phyloP scores from a whole-genome alignment of 2,113 vertebrate genomes.

The Amphiprion percula region DNA sequence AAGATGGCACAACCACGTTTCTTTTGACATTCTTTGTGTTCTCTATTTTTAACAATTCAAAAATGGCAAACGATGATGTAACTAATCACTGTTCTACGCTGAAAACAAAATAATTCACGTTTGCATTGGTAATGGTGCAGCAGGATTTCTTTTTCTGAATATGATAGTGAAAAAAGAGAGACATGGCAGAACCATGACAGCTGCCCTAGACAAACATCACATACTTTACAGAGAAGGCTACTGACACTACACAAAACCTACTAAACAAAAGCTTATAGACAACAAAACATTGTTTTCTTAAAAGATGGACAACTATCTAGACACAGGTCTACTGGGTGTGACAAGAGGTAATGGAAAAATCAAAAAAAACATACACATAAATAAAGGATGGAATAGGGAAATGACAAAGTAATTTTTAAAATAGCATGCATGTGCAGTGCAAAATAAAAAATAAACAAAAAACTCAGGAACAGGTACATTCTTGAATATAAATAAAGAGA shows the following conservation, averaged over 20 bases:
- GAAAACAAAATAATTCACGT: slow-evolving; percentile 42
- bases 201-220: slow-evolving; percentile 67
- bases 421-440: slow-evolving; percentile 77
- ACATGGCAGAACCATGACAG: slow-evolving; percentile 72
- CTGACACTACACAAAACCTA: slow-evolving; percentile 72
- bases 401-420: slow-evolving; percentile 52
- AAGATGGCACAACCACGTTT: slow-evolving; percentile 47
- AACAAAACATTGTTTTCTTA: slow-evolving; percentile 52
- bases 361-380: slow-evolving; percentile 35
- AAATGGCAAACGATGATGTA: slow-evolving; percentile 44
- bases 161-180: slow-evolving; percentile 80
- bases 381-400: slow-evolving; percentile 37
- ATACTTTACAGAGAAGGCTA: slow-evolving; percentile 67
- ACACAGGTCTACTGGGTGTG: slow-evolving; percentile 63
- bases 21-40: slow-evolving; percentile 55
- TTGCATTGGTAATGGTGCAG: slow-evolving; percentile 47
- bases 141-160: slow-evolving; percentile 38
- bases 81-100: slow-evolving; percentile 15
- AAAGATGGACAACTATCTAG: slow-evolving; percentile 56
- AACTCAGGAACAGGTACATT: slow-evolving; percentile 58
- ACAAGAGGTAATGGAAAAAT: slow-evolving; percentile 41
- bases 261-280: slow-evolving; percentile 59
- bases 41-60: slow-evolving; percentile 37
- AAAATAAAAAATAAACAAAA: slow-evolving; percentile 37
- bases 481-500: slow-evolving; percentile 50